These are phyloP conservation scores for Crotalus viridis DNA, from an alignment of 2,113 vertebrate species.

Conservation along the genomic window DNA sequence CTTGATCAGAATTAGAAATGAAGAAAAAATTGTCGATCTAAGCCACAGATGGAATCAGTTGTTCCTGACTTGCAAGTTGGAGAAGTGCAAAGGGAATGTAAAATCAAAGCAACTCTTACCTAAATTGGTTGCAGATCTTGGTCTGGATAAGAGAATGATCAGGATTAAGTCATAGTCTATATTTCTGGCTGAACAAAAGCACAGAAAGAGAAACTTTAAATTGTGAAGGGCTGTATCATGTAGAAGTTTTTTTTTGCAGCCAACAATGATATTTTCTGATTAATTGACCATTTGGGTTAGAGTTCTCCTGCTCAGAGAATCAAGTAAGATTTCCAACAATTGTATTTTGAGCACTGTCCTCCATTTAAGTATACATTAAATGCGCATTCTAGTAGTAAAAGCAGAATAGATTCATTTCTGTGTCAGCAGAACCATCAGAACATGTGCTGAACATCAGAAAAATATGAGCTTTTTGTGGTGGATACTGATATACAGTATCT, in stretches of 20 bases:
- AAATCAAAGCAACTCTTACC: not conserved
- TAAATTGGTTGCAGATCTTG: not conserved
- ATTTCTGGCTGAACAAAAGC: not conserved
- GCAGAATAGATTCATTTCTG: not conserved
- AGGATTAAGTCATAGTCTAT: not conserved
- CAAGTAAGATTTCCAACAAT: not conserved
- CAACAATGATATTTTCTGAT: not conserved
- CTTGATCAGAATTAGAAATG: not conserved
- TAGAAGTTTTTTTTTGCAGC: not conserved
- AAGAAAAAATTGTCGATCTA: not conserved
- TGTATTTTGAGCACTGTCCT: not conserved
- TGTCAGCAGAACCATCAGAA: not conserved
- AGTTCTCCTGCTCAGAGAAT: not conserved
- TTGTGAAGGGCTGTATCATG: not conserved
- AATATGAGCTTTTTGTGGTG: not conserved
- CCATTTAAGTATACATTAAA: not conserved
- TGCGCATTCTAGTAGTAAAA: not conserved
- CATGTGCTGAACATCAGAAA: not conserved
- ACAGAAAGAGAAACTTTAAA: not conserved
- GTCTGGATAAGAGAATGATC: not conserved
- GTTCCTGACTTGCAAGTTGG: not conserved
- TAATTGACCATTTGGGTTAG: not conserved
- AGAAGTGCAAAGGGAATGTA: not conserved
- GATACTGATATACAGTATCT: not conserved
- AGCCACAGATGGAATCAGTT: not conserved